Base-by-base conservation (phyloP, 2,113 vertebrate species). In the Crotalus viridis region DNA sequence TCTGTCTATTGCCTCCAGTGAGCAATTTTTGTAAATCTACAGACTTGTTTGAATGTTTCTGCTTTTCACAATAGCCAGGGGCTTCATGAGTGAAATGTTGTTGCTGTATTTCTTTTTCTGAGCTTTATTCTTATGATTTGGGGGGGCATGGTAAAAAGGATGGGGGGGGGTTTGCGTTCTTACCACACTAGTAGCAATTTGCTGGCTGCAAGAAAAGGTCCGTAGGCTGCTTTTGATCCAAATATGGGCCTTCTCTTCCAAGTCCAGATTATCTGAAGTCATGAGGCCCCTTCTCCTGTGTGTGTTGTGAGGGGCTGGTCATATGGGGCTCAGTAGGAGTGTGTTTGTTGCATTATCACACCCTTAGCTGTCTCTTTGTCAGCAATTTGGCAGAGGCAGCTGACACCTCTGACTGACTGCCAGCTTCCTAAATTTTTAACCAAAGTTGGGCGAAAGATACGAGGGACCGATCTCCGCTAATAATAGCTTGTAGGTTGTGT, bases 371-470 rank as follows among this genome's bases (percentile, higher is more conserved):
- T 56, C 90, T 85, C 90, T 85, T 54, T 4, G 28, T 91, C 90
- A 86, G 19, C 54, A 28, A 12, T 57, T 48, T 57, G 39, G 54
- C 24, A 0, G 10, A 85, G 90, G 69, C 21, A 7, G 21, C 90
- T 55, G 69, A 56, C 52, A 57, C 4, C 39, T n/a, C 54, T 28
- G 90, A 26, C 54, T 8, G 22, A 2, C 81, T 19, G 81, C 54
- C 90, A 91, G 51, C 39, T 86, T n/a, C 54, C 81, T 46, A 24
- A 57, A 24, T 17, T 24, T 57, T 91, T 91, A 86, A 48, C 81
- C 90, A 91, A 91, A 91, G 54, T 86, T 91, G 90, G 90, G 26
- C 59, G 85, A 39, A 81, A 86, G 74, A 15, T 3, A 15, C n/a
- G 28, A 13, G 13, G 74, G 33, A 21, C n/a, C 0, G 33, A 17